These are phyloP conservation scores for Anoplius nigerrimus DNA, from an alignment of 2,888 invertebrate genomes.

Conservation along the genomic window DNA sequence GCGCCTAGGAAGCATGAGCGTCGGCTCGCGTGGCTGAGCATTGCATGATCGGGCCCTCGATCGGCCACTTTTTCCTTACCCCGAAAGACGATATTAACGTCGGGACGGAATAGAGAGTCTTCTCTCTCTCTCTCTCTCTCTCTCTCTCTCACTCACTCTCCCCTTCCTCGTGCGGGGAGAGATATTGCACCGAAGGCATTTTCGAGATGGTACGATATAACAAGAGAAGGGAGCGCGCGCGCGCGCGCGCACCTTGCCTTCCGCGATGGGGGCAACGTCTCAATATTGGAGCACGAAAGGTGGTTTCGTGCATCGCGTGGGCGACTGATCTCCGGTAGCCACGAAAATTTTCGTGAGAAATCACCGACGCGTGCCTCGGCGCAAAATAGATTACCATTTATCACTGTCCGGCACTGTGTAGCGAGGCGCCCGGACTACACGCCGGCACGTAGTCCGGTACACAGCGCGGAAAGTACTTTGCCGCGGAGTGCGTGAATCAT, in stretches of 20 bases:
- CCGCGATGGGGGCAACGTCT: slow-evolving; percentile 19
- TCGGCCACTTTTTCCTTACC: no score
- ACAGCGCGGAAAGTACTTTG: no score
- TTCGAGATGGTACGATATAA: slow-evolving; percentile 31
- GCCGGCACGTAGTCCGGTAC: no score
- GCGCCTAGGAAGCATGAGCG: no score
- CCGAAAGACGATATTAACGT: no score
- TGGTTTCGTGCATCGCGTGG: slow-evolving; percentile 16
- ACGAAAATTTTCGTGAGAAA: slow-evolving; percentile 37
- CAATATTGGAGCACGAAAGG: slow-evolving; percentile 35
- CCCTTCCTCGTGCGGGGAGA: neutral
- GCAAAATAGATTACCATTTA: slow-evolving; percentile 36
- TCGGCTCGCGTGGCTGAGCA: no score
- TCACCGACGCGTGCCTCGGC: slow-evolving; percentile 8
- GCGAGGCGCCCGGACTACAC: no score
- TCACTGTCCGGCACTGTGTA: slow-evolving; percentile 25
- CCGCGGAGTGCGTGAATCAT: no score
- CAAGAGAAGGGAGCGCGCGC: slow-evolving; percentile 16
- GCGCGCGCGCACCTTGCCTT: neutral
- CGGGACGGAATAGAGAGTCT: no score
- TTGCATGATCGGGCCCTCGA: no score
- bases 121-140: no score
- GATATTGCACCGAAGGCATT: slow-evolving; percentile 14
- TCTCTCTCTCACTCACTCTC: no score
- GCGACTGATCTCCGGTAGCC: slow-evolving; percentile 31